These are phyloP conservation scores for Acanthaster planci DNA, from an alignment of 35 echinoderm and acorn worm species.

Conservation along the genomic window DNA sequence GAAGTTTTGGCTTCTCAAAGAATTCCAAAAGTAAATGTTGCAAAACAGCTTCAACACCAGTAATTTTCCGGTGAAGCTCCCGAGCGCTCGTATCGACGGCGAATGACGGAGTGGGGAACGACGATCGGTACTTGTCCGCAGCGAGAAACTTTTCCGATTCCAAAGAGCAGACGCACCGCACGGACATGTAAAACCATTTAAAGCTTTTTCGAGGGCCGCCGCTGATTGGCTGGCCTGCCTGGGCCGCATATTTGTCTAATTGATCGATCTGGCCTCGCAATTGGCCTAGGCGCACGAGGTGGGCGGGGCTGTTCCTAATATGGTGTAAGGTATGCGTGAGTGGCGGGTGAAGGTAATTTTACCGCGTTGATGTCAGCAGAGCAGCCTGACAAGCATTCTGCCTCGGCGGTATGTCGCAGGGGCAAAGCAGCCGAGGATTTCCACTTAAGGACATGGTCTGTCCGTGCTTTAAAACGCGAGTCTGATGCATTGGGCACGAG, in stretches of 20 bases:
- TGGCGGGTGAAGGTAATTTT: slow-evolving; percentile 13
- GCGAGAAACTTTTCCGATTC: neutral
- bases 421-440: neutral
- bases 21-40: neutral
- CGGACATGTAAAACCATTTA: neutral
- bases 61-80: slow-evolving; percentile 25
- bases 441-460: slow-evolving; percentile 20
- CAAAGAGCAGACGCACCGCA: neutral
- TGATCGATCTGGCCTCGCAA: neutral
- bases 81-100: neutral
- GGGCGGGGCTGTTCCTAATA: slow-evolving; percentile 7
- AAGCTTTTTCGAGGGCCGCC: neutral
- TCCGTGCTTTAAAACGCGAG: too few species aligned
- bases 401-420: slow-evolving; percentile 14
- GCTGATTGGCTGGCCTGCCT: slow-evolving; percentile 5
- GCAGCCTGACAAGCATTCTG: neutral
- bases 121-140: neutral
- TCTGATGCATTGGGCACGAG: too few species aligned
- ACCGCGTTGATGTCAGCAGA: slow-evolving; percentile 14
- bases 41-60: neutral
- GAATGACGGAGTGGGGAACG: neutral
- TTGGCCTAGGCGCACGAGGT: neutral
- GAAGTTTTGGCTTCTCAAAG: neutral
- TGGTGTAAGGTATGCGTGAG: slow-evolving; percentile 6
- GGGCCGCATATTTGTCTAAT: slow-evolving; percentile 17